Conservation (phyloP, 2,113 vertebrate species). For the Vulpes ferrilata region DNA sequence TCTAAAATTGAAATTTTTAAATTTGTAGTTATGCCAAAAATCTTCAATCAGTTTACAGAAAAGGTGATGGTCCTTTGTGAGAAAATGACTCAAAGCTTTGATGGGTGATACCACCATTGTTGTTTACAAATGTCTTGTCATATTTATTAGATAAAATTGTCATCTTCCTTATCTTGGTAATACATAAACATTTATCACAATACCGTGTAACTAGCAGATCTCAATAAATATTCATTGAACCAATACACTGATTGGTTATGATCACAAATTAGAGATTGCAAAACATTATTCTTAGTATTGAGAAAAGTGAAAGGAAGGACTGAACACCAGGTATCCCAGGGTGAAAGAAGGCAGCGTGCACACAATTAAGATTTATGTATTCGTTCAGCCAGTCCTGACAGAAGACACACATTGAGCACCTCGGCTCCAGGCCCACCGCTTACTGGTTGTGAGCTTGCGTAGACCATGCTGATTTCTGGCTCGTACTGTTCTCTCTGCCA, state of each 20-base stretch:
- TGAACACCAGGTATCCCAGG: not conserved
- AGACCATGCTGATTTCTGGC: not conserved
- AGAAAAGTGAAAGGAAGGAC: not conserved
- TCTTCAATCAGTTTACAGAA: not conserved
- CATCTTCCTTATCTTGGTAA: not conserved
- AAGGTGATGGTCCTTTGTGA: not conserved
- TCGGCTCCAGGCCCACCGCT: rapidly evolving
- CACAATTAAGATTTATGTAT: rapidly evolving
- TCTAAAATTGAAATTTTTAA: not conserved
- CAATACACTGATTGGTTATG: not conserved
- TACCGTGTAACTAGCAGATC: not conserved
- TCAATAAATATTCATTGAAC: not conserved
- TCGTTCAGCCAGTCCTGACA: not conserved
- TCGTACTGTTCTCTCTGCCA: not conserved
- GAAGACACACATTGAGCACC: rapidly evolving
- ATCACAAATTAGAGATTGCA: not conserved
- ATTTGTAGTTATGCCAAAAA: not conserved
- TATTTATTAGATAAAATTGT: not conserved
- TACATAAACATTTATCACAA: not conserved
- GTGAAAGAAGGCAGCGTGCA: not conserved
- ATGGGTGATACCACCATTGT: not conserved
- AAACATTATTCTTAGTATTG: not conserved
- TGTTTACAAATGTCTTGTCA: not conserved
- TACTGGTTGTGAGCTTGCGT: too few relatives aligned
- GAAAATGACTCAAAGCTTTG: not conserved